phyloP scores from a whole-genome alignment of 2,113 vertebrate genomes.

The Hippotragus niger region DNA sequence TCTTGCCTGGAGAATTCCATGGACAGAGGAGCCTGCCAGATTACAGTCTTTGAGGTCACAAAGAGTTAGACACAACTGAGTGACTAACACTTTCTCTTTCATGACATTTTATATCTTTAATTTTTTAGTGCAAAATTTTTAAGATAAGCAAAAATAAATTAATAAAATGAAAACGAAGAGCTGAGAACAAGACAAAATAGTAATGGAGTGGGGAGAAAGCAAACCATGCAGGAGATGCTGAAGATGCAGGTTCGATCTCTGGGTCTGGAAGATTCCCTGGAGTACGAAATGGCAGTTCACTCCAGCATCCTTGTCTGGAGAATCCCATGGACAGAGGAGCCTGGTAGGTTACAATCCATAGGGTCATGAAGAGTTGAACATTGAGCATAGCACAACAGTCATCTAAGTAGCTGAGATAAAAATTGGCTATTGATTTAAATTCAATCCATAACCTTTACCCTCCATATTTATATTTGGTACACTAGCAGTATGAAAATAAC shows the following conservation, averaged over 20 bases:
- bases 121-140: constrained; percentile 56
- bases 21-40: neutral
- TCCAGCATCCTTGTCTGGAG: neutral
- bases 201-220: neutral
- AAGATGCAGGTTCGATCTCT: neutral
- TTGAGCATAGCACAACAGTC: neutral
- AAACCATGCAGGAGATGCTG: neutral
- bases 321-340: neutral
- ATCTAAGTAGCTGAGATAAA: neutral
- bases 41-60: neutral
- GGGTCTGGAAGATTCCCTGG: neutral
- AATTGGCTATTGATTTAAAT: neutral
- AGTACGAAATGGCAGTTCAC: neutral
- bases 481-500: neutral
- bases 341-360: neutral
- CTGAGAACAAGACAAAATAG: neutral
- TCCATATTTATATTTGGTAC: neutral
- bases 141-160: neutral
- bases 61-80: neutral
- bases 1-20: neutral
- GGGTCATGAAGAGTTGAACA: rapidly evolving
- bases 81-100: neutral
- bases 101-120: constrained; percentile 76
- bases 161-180: neutral
- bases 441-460: neutral